Evolutionary conservation across 1,140 invertebrate genomes (phyloP).

Genomic region (Nebria ingens): DNA sequence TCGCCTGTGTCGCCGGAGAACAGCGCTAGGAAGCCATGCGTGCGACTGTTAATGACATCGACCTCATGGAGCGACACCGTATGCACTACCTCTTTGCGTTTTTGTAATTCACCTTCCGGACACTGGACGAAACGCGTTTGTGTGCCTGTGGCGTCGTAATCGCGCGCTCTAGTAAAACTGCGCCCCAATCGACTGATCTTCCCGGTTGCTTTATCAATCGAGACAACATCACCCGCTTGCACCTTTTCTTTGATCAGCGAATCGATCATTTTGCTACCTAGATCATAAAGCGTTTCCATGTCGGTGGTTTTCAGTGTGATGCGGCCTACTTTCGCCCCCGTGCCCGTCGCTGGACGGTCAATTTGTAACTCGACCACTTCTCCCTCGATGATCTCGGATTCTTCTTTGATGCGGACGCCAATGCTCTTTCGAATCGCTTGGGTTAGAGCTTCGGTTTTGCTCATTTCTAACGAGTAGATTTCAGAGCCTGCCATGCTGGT

Average conservation of each 20-base stretch:
- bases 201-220: conserved; percentile 93
- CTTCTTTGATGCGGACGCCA: conserved; percentile 95
- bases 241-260: conserved; percentile 94
- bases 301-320: conserved; percentile 97
- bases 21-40: conserved; percentile 92
- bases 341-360: conserved; percentile 83
- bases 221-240: conserved; percentile 93
- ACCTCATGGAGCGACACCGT: conserved; percentile 98
- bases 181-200: conserved; percentile 92
- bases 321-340: conserved; percentile 85
- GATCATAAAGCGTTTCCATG: conserved; percentile 99
- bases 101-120: conserved; percentile 96
- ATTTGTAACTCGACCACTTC: conserved; percentile 98
- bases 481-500: conserved; percentile 97
- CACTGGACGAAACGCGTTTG: conserved; percentile 95
- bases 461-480: conserved; percentile 98
- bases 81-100: conserved; percentile 97
- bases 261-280: conserved; percentile 98
- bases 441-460: conserved; percentile 96
- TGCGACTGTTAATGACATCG: conserved; percentile 95
- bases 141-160: conserved; percentile 77
- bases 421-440: conserved; percentile 97
- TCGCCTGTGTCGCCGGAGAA: conserved; percentile 99
- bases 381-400: conserved; percentile 97
- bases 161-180: conserved; percentile 89